Base-by-base conservation (phyloP, 2,888 invertebrate genomes). In the Hoplodrina ambigua region DNA sequence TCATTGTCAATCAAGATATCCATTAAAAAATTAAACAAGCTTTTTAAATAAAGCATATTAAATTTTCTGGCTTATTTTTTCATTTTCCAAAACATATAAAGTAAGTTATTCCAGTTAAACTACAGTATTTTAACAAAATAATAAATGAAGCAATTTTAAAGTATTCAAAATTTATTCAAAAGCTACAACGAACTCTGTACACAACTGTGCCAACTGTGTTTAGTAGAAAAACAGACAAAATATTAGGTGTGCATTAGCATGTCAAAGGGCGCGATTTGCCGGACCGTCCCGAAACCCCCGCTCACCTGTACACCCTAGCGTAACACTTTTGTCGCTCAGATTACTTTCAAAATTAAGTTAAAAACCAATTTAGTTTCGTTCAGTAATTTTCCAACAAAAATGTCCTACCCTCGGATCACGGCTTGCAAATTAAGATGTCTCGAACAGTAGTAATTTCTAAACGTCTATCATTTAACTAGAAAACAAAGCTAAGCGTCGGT, bases 401-500 rank as follows among this genome's bases (percentile, higher is more conserved):
- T 78, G 65, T 84, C 81, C 76, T 80, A 72, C 80, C 80, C 83
- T 83, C 78, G 82, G 85, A 85, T 84, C 84, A 81, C 65, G 75
- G 71, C 61, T 66, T 56, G 70, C 50, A 78, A 84, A 82, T 84
- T 78, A 83, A 81, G 86, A 86, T 85, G 88, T 89, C 89, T 86
- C 84, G 85, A 90, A 90, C 92, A 91, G 88, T 91, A 86, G 89
- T 89, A 91, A 92, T 92, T 91, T 87, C 88, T 87, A 88, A 89
- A 88, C 83, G 89, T 90, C 91, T 92, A 92, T 92, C 93, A 94
- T 94, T 94, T 93, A 93, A 93, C 90, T 91, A 88, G 92, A 93
- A 94, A 94, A 94, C 94, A 95, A 94, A 94, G 94, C 94, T 93
- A 93, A 94, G 92, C 94, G 92, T 90, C 85, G 94, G 94, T 93